These are phyloP conservation scores for Embiotoca jacksoni DNA, from an alignment of 2,113 vertebrate genomes.

Conservation along the genomic window DNA sequence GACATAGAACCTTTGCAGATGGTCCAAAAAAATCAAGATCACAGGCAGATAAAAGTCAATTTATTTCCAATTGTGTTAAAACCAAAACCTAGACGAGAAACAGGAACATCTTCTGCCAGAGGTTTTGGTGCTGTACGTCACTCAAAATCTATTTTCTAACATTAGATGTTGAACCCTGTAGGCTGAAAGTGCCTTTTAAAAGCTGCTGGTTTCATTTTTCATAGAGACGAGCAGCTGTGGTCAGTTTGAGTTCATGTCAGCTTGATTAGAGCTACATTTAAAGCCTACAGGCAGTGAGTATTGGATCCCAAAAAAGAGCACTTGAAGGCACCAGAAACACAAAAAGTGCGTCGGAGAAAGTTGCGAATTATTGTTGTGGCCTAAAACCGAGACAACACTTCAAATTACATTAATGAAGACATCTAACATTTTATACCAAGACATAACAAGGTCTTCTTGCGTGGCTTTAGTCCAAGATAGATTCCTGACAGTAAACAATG, in stretches of 20 bases:
- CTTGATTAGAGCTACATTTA: slow-evolving; percentile 24
- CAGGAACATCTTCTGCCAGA: background rate
- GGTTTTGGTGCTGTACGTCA: background rate
- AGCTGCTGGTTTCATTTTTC: slow-evolving; percentile 32
- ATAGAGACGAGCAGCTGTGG: slow-evolving; percentile 21
- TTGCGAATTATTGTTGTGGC: background rate
- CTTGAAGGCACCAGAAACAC: background rate
- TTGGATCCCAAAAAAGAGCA: slow-evolving; percentile 1
- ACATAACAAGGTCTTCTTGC: background rate
- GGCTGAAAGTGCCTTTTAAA: slow-evolving; percentile 16
- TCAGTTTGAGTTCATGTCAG: slow-evolving; percentile 38
- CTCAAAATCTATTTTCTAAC: background rate
- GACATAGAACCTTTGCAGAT: background rate
- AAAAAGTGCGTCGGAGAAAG: background rate
- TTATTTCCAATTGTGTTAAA: background rate
- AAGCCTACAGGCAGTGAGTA: slow-evolving; percentile 12
- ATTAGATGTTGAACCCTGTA: slow-evolving; percentile 1
- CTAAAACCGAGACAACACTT: background rate
- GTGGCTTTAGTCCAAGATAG: slow-evolving; percentile 16
- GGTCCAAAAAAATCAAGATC: background rate
- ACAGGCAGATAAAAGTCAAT: background rate
- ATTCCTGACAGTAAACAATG: slow-evolving; percentile 29
- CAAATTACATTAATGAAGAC: slow-evolving; percentile 4
- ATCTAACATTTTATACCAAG: slow-evolving; percentile 2
- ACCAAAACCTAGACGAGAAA: background rate